phyloP scores from a whole-genome alignment of 2,113 vertebrate species.

The Leucoraja erinaceus region DNA sequence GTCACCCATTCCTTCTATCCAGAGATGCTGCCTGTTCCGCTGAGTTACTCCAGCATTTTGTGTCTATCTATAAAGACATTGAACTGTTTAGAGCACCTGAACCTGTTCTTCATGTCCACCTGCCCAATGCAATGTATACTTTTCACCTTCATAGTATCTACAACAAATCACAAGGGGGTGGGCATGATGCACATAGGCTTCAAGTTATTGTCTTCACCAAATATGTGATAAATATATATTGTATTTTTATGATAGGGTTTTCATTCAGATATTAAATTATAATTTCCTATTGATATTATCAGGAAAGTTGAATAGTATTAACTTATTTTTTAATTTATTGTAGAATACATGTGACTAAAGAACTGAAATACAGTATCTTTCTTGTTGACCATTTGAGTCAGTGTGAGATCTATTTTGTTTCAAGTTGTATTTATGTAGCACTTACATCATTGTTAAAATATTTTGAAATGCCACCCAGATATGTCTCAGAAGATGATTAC shows the following conservation, averaged over 20 bases:
- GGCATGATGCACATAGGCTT: not conserved
- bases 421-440: not conserved
- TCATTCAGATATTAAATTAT: not conserved
- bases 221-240: not conserved
- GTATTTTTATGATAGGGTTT: not conserved
- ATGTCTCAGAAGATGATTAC: not conserved
- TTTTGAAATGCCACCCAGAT: not conserved
- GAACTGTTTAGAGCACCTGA: not conserved
- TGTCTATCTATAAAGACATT: not conserved
- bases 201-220: not conserved
- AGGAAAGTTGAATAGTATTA: not conserved
- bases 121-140: too few relatives aligned
- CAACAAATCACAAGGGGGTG: not conserved
- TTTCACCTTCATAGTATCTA: not conserved
- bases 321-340: not conserved
- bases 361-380: not conserved
- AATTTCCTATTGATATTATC: not conserved
- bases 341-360: not conserved
- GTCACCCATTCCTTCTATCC: too few relatives aligned
- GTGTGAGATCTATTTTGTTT: not conserved
- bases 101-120: not conserved
- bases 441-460: not conserved
- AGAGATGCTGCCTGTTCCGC: too few relatives aligned
- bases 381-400: not conserved
- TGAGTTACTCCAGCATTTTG: too few relatives aligned